phyloP scores from a whole-genome alignment of 2,113 vertebrate genomes.

The Lepisosteus osseus region DNA sequence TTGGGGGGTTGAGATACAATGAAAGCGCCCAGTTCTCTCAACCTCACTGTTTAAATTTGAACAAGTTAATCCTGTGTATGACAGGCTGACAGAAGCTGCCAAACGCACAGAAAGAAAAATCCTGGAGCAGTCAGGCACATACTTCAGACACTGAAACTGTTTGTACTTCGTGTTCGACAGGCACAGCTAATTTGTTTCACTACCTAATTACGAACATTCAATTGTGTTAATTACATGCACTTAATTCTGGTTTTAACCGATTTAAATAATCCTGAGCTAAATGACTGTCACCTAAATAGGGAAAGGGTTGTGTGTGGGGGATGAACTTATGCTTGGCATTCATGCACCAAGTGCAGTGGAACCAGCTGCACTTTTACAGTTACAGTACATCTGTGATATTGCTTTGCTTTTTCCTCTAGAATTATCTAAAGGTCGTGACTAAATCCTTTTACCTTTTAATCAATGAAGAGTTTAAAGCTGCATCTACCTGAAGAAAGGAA shows the following conservation, averaged over 20 bases:
- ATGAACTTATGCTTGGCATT: neutral
- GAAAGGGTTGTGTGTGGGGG: neutral
- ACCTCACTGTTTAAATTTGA: neutral
- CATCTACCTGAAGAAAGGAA: no score
- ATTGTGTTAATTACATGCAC: conserved; percentile 27
- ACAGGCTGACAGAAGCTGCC: conserved; percentile 8
- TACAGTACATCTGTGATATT: no score
- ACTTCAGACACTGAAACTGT: conserved; percentile 4
- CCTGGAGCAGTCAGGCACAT: neutral
- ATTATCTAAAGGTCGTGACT: no score
- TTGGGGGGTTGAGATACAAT: no score
- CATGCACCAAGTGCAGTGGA: neutral
- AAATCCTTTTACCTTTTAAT: no score
- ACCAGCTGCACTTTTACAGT: no score
- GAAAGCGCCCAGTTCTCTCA: neutral
- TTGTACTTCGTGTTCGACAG: neutral
- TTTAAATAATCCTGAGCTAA: conserved; percentile 27
- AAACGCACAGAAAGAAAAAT: neutral
- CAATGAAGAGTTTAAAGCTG: no score
- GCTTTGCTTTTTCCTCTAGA: no score
- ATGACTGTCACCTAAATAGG: conserved; percentile 22
- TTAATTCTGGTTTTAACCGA: conserved; percentile 23
- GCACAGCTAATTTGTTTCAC: conserved; percentile 18
- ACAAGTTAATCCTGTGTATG: neutral
- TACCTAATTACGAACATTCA: conserved; percentile 21